phyloP scores from a whole-genome alignment of 1,140 invertebrate genomes.

The Arion vulgaris region DNA sequence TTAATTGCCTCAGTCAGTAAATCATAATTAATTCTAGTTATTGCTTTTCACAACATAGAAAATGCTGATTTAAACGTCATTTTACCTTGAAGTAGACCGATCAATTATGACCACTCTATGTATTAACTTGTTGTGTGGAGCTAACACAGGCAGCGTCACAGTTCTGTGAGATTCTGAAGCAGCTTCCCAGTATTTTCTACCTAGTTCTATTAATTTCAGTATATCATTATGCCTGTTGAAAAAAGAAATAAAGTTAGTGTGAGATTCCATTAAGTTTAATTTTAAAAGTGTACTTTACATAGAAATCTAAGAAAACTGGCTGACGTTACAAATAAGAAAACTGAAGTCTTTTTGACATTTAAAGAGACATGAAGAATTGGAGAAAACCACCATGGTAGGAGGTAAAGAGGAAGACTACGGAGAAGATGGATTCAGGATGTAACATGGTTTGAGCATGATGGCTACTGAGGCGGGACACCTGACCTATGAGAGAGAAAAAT shows the following conservation, averaged over 20 bases:
- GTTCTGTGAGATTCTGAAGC: not conserved
- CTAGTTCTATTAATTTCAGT: slow-evolving; percentile 16
- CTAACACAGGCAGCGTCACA: slow-evolving; percentile 5
- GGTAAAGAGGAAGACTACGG: no score
- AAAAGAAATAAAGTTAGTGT: not conserved
- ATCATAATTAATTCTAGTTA: no score
- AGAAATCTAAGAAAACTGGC: not conserved
- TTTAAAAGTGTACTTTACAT: not conserved
- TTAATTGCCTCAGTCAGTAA: no score
- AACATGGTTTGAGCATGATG: no score
- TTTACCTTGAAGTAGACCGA: slow-evolving; percentile 1
- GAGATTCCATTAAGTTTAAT: not conserved
- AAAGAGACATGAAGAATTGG: no score
- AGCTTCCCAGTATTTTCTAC: slow-evolving; percentile 1
- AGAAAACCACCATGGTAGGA: no score
- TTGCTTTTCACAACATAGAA: no score
- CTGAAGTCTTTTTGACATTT: not conserved
- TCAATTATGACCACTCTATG: slow-evolving; percentile 27
- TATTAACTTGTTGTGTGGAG: slow-evolving; percentile 23
- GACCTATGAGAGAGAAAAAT: no score
- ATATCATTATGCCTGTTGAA: slow-evolving; percentile 16
- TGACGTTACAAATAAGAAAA: not conserved
- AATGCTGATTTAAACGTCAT: not conserved
- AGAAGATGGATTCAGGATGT: no score
- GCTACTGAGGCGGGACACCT: no score